Percentiles rank a stretch among this genome's conserved stretches.
These are phyloP conservation scores for Octopus sinensis DNA, from an alignment of 1,140 invertebrate genomes.

Conservation along the genomic window DNA sequence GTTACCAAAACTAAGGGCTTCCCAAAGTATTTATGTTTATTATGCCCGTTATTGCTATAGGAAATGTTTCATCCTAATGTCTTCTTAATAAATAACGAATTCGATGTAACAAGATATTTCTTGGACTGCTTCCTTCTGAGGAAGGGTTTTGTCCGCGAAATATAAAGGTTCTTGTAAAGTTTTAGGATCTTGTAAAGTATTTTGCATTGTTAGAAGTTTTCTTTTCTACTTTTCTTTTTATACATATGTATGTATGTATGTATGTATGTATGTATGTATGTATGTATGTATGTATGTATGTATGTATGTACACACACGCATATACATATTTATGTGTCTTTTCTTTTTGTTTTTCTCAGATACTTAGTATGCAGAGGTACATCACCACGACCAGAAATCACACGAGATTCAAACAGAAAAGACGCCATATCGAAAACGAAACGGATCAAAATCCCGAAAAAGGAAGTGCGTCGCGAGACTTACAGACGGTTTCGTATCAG, in stretches of 20 bases:
- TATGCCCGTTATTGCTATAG: no score
- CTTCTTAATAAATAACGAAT: no score
- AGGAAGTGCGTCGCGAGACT: constrained; percentile 28
- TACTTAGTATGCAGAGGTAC: constrained; percentile 49
- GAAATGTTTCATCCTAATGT: no score
- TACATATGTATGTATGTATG: background rate
- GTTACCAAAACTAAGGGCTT: no score
- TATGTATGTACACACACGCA: background rate
- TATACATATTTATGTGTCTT: background rate
- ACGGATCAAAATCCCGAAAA: constrained; percentile 35
- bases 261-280: background rate
- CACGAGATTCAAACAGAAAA: constrained; percentile 30
- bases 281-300: background rate
- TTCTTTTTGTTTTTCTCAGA: background rate
- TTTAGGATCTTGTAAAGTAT: no score
- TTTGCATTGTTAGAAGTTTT: no score
- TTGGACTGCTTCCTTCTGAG: no score
- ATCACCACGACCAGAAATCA: constrained; percentile 44
- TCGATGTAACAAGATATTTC: no score
- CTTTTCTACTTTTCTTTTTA: no score
- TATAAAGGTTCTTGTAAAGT: no score
- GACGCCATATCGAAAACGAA: constrained; percentile 40
- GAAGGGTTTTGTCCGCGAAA: no score
- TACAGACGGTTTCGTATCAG: constrained; percentile 27
- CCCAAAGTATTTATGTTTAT: no score